A percentile compares a stretch with the other conserved stretches of the same genome.
These are phyloP conservation scores for Drosophila quinaria DNA, from an alignment of 2,888 invertebrate species.

Conservation along the genomic window DNA sequence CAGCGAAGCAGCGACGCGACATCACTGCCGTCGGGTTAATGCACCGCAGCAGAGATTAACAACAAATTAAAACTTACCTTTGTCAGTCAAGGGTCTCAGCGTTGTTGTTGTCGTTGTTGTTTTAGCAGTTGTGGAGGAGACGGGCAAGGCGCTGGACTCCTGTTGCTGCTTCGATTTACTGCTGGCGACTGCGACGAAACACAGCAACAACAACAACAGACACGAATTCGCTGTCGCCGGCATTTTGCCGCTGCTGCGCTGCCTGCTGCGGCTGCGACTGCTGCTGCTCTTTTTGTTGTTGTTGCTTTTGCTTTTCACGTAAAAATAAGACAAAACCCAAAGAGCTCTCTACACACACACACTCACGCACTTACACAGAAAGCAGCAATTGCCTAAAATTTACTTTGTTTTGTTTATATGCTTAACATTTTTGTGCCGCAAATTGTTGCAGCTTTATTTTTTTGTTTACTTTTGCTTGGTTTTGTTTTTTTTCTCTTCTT, in stretches of 20 bases:
- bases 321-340: conserved; percentile 58
- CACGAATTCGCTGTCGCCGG: conserved; percentile 70
- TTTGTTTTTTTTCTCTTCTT: conserved; percentile 38
- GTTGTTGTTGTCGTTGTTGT: conserved; percentile 46
- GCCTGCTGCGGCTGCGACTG: conserved; percentile 38
- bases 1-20: conserved; percentile 30
- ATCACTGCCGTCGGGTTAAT: conserved; percentile 60
- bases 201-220: conserved; percentile 69
- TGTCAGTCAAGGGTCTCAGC: conserved; percentile 60
- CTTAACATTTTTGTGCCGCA: conserved; percentile 60
- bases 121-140: conserved; percentile 29
- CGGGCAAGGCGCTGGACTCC: conserved; percentile 39
- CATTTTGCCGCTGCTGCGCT: conserved; percentile 69
- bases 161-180: conserved; percentile 53
- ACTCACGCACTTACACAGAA: conserved; percentile 20
- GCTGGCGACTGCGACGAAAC: conserved; percentile 43
- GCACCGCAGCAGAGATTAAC: conserved; percentile 57
- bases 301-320: conserved; percentile 38
- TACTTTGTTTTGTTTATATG: conserved; percentile 52
- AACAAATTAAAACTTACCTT: conserved; percentile 68
- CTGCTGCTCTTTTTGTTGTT: conserved; percentile 34
- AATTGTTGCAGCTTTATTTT: conserved; percentile 53
- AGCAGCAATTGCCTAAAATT: conserved; percentile 49
- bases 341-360: conserved; percentile 28
- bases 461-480: conserved; percentile 57